phyloP scores from a whole-genome alignment of 23 tunicate species.

The Diplosoma virens region DNA sequence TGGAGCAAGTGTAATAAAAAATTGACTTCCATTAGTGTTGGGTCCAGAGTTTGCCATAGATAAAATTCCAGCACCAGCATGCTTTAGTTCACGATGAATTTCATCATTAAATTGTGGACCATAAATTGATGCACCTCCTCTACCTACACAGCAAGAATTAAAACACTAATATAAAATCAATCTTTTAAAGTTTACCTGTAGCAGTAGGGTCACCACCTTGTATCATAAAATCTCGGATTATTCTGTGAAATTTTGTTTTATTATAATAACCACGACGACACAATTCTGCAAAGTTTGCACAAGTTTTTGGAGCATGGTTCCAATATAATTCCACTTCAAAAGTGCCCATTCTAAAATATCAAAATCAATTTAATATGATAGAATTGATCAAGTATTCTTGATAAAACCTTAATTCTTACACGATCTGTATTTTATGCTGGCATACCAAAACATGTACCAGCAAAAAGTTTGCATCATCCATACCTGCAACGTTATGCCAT shows the following conservation, averaged over 20 bases:
- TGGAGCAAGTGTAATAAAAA: conserved; percentile 96
- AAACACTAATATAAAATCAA: background rate
- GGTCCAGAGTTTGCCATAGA: conserved; percentile 99
- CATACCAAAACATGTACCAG: too few relatives aligned
- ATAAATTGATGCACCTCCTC: conserved; percentile 98
- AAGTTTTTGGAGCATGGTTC: conserved; percentile 97
- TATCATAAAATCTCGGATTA: conserved; percentile 91
- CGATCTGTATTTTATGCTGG: too few relatives aligned
- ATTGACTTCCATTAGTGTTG: conserved; percentile 94
- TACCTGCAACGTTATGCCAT: background rate
- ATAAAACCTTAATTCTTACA: too few relatives aligned
- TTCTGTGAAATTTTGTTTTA: conserved; percentile 90
- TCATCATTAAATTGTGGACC: conserved; percentile 90
- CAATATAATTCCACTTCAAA: conserved; percentile 89
- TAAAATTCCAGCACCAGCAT: conserved; percentile 95
- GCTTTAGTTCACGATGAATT: conserved; percentile 88
- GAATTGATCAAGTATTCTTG: too few relatives aligned
- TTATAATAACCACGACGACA: conserved; percentile 93
- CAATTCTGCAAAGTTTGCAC: conserved; percentile 93
- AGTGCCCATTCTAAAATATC: conserved; percentile 46
- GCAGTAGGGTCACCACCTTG: conserved; percentile 99
- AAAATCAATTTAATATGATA: too few relatives aligned
- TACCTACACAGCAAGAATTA: conserved; percentile 30
- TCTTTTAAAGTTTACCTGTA: conserved; percentile 50
- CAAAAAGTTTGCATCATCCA: too few relatives aligned